Evolutionary conservation across 2,797 vertebrate genomes (phyloP).

Genomic region (Coracias cyanogaster): DNA sequence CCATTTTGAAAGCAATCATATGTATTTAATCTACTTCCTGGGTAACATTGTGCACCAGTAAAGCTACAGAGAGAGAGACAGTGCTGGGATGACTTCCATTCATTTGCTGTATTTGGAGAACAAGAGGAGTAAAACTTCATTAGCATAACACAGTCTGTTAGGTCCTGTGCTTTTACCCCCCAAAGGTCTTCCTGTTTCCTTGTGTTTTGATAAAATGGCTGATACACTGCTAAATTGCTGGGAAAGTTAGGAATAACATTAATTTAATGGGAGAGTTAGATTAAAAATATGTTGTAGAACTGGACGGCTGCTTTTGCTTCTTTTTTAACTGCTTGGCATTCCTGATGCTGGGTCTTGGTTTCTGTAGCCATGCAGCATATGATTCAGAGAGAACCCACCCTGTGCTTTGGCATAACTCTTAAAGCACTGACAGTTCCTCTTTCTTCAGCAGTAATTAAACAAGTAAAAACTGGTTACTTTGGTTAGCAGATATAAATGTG

Average conservation of each 20-base stretch:
- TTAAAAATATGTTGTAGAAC: constrained; percentile 34
- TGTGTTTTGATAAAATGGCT: constrained; percentile 27
- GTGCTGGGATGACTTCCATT: neutral
- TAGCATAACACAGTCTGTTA: neutral
- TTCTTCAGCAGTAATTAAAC: constrained; percentile 62
- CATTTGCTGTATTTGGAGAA: neutral
- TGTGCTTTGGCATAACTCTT: constrained; percentile 55
- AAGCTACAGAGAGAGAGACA: neutral
- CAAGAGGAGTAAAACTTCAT: neutral
- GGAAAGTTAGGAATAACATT: constrained; percentile 39
- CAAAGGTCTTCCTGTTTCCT: constrained; percentile 31
- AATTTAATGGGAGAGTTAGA: constrained; percentile 12
- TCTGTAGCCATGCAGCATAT: constrained; percentile 73
- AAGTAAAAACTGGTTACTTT: constrained; percentile 72
- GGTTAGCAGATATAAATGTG: constrained; percentile 62
- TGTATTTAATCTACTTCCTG: neutral
- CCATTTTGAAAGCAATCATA: neutral
- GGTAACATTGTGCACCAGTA: neutral
- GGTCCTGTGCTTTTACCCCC: neutral
- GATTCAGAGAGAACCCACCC: constrained; percentile 73
- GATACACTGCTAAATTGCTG: constrained; percentile 27
- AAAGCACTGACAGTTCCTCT: constrained; percentile 60
- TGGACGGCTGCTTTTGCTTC: constrained; percentile 18
- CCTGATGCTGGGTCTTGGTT: constrained; percentile 71
- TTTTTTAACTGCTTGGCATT: constrained; percentile 64